Percentiles rank a stretch among this genome's conserved stretches.
Evolutionary conservation across 2,888 invertebrate genomes (phyloP).

Genomic region (Phymatocera aterrima): DNA sequence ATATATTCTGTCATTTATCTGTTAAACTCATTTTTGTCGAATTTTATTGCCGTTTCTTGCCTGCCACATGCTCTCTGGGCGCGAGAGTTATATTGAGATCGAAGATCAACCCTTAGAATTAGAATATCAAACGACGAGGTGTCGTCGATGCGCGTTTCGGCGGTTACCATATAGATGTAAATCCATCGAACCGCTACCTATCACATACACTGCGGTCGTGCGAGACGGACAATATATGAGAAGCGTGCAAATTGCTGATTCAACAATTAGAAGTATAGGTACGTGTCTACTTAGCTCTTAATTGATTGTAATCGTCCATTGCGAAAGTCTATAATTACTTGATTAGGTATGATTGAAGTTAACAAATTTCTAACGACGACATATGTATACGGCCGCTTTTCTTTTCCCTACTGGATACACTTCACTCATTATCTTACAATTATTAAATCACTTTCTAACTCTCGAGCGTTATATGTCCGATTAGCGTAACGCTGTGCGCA

Average conservation of each 20-base stretch:
- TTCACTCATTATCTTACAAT: neutral
- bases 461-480: neutral
- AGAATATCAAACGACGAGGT: neutral
- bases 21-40: too few species aligned
- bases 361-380: neutral
- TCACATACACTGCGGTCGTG: neutral
- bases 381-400: neutral
- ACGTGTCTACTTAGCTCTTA: neutral
- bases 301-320: neutral
- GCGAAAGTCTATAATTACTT: neutral
- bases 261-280: neutral
- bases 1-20: too few species aligned
- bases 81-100: neutral
- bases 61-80: too few species aligned
- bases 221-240: neutral
- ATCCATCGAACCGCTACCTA: neutral
- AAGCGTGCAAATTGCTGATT: conserved; percentile 2
- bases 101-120: neutral
- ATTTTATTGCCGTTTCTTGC: too few species aligned
- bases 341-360: neutral
- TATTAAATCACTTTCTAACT: conserved; percentile 24
- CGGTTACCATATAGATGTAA: conserved; percentile 1
- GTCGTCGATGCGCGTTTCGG: neutral
- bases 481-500: neutral
- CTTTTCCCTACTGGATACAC: neutral